Base-by-base conservation (phyloP, 2,888 invertebrate species). In the Torymus texanus region DNA sequence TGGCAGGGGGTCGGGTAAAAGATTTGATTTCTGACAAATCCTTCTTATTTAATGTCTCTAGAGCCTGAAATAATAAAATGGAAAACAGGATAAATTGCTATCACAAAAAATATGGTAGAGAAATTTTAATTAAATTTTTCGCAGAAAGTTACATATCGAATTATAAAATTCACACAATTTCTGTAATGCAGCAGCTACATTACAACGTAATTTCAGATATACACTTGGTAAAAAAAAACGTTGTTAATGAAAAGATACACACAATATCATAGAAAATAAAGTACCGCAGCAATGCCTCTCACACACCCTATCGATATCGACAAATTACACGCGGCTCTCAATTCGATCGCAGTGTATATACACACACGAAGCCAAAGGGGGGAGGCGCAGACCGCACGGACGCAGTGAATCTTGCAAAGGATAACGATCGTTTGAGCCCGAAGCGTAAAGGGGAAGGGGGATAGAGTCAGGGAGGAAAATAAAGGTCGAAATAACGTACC, bases 11-110 rank as follows among this genome's bases (percentile, higher is more conserved):
- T 80, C 95, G 94, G 0, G 95, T 94, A 88, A 97, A 97, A 0
- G 97, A 97, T 88, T 96, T 97, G 79, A 97, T 95, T 92, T 97
- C 97, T 59, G 95, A 94, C 76, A 97, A 94, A 87, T 97, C 96
- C 87, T 95, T 96, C 90, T 96, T 97, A 87, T 95, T 96, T 18
- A 97, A 89, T 0, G 96, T 92, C 86, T 96, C 95, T 70, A 97
- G 90, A 0, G 96, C 96, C 92, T 92, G 53, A 59, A 62, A 59
- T n/a, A n/a, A n/a, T n/a, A n/a, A n/a, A n/a, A n/a, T n/a, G n/a
- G 5, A 29, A 29, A 29, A 29, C 5, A 5, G 3, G 29, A 29
- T 29, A 29, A 29, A 29, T 29, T 29, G 1, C 2, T 3, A 29
- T 3, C 29, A 29, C 5, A 3, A 29, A 29, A 29, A 2, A n/a